Evolutionary conservation across 2,113 vertebrate genomes (phyloP).

Genomic region (Pleuronectes platessa): DNA sequence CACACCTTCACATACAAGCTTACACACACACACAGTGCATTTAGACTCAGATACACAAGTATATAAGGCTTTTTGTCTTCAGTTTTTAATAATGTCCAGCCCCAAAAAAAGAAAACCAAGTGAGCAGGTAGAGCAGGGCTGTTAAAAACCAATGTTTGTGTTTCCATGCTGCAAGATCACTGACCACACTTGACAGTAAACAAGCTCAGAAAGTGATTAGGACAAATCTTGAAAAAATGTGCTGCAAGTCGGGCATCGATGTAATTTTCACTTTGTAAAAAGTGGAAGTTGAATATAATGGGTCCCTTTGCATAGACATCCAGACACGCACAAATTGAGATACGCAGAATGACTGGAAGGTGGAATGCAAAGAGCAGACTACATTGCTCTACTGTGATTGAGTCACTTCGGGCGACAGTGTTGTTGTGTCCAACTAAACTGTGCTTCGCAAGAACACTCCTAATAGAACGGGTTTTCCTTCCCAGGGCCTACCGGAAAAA

Average conservation of each 20-base stretch:
- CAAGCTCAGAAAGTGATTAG: slow-evolving; percentile 2
- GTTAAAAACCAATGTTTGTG: background rate
- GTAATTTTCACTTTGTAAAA: background rate
- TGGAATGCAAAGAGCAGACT: slow-evolving; percentile 3
- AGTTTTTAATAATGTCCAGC: background rate
- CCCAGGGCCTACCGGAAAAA: slow-evolving; percentile 48
- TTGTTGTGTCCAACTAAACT: slow-evolving; percentile 48
- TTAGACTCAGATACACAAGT: background rate
- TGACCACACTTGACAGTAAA: background rate
- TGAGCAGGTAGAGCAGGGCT: background rate
- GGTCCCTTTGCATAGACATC: background rate
- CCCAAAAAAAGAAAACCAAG: background rate
- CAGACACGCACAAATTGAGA: background rate
- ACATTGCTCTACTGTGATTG: slow-evolving; percentile 22
- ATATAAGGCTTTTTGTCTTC: background rate
- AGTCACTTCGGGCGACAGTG: slow-evolving; percentile 23
- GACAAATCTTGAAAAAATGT: background rate
- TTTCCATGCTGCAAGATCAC: background rate
- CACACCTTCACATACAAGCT: background rate
- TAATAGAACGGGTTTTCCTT: slow-evolving; percentile 41
- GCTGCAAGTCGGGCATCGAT: background rate
- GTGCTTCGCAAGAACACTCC: slow-evolving; percentile 33
- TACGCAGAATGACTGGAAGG: background rate
- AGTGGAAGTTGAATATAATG: slow-evolving; percentile 1
- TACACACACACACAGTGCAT: background rate